Evolutionary conservation across 2,113 vertebrate genomes (phyloP).

Genomic region (Alexandromys fortis): DNA sequence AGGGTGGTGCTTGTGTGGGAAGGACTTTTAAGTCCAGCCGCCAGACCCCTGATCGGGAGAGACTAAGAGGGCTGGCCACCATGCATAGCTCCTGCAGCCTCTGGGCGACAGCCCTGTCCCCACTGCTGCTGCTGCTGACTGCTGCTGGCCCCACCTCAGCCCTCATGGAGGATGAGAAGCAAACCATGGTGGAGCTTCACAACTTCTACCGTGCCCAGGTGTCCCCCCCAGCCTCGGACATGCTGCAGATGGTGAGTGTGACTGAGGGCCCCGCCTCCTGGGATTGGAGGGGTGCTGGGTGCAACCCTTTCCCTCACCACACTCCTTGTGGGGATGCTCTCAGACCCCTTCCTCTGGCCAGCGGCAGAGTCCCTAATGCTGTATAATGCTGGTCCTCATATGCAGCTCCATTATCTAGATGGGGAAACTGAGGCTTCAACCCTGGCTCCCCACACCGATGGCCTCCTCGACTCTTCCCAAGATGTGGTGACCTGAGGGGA

Average conservation of each 20-base stretch:
- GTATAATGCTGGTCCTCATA: not conserved
- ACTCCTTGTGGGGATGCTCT: fast-evolving
- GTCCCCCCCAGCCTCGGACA: constrained; percentile 81
- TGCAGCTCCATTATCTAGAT: not conserved
- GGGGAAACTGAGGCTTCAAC: not conserved
- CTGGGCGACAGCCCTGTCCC: constrained; percentile 3
- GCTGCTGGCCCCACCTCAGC: constrained; percentile 68
- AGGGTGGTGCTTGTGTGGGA: constrained; percentile 87
- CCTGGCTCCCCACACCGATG: not conserved
- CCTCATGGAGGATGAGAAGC: constrained; percentile 83
- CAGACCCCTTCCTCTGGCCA: not conserved
- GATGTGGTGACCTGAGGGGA: not conserved
- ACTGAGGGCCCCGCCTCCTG: not conserved
- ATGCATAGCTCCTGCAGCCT: constrained; percentile 82
- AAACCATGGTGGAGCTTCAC: constrained; percentile 82
- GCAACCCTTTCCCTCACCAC: not conserved
- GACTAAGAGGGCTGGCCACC: constrained; percentile 78
- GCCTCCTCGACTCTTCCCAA: not conserved
- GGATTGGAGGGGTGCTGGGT: not conserved
- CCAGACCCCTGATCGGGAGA: constrained; percentile 81
- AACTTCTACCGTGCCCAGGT: constrained; percentile 85
- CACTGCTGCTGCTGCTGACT: constrained; percentile 80
- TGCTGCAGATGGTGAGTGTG: constrained; percentile 87
- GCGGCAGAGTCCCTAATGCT: not conserved
- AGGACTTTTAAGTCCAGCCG: constrained; percentile 85